Evolutionary conservation across 1,140 invertebrate genomes (phyloP), one percentile per base, ranked within the genome.

Genomic region (Fopius arisanus): DNA sequence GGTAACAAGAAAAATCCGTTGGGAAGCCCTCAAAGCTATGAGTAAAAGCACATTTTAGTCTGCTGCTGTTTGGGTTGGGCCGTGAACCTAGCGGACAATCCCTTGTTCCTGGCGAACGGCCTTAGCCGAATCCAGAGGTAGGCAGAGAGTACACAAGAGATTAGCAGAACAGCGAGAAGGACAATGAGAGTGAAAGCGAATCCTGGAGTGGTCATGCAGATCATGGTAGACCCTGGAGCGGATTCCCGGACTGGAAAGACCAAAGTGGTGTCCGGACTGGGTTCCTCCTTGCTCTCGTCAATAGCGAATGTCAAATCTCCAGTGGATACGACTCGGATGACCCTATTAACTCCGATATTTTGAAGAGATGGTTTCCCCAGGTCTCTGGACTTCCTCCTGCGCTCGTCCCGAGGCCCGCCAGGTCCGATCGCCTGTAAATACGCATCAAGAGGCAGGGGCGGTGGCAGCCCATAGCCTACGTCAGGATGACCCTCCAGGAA

Each of bases 131-230:
- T 89, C 81, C 95, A 97, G 3, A 97, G 89, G 76, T 96, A 94
- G 1, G 94, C 93, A 23, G 95, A 96, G 41, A 96, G 89, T 10
- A 96, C 88, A 81, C 94, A 96, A 2, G 95, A 96, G 51, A 93
- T 92, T 21, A 97, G 86, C 62, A 97, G 87, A 51, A 96, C 93
- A 54, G 91, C 92, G 29, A 97, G 88, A 3, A 97, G 89, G 12
- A 96, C 90, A 33, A 96, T 90, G 7, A 97, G 88, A 7, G 95
- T 95, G 5, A 95, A 93, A 37, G 95, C 93, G 83, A 97, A 97
- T 0, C 95, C 94, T 12, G 95, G 93, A 1, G 95, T 96, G 0
- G 96, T 97, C 94, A 97, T 96, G 84, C 96, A 97, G 70, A 97
- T 96, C 76, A 84, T 75, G 14, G 80, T 83, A 10, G 77, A 79